A percentile compares a stretch with the other conserved stretches of the same genome.
Evolutionary conservation across 2,797 vertebrate species (phyloP).

Genomic region (Taenioides sp.): DNA sequence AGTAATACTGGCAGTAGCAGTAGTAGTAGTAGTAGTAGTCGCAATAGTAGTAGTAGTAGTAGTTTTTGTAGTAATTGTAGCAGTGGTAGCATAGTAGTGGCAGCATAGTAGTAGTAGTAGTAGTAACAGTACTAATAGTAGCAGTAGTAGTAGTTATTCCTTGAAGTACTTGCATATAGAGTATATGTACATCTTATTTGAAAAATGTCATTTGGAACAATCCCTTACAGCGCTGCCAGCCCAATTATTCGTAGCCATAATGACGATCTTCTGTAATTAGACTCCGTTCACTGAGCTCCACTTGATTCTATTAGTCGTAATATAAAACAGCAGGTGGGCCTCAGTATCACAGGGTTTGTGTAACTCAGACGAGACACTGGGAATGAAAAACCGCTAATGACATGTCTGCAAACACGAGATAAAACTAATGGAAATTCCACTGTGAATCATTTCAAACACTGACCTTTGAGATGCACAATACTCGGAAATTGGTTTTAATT

Average conservation of each 20-base stretch:
- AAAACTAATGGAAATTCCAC: neutral
- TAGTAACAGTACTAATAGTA: too few species aligned
- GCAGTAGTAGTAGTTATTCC: too few species aligned
- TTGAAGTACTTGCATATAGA: too few species aligned
- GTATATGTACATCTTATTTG: neutral
- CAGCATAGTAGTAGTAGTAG: too few species aligned
- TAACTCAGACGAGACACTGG: conserved; percentile 7
- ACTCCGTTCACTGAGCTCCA: conserved; percentile 20
- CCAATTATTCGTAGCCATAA: conserved; percentile 13
- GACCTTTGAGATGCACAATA: neutral
- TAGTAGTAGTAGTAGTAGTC: too few species aligned
- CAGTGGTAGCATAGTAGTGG: too few species aligned
- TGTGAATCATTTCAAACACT: neutral
- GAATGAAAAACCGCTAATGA: conserved; percentile 6
- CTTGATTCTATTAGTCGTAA: conserved; percentile 53
- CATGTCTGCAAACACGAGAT: conserved; percentile 10
- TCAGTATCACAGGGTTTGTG: conserved; percentile 15
- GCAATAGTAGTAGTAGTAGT: too few species aligned
- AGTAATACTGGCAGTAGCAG: too few species aligned
- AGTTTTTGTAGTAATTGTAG: too few species aligned
- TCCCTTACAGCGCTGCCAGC: neutral
- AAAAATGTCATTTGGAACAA: neutral
- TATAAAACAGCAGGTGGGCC: conserved; percentile 44
- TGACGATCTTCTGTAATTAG: conserved; percentile 46
- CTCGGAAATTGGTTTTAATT: neutral